These are phyloP conservation scores for Subanguina moxae DNA, from an alignment of 1,140 invertebrate species.

Conservation along the genomic window DNA sequence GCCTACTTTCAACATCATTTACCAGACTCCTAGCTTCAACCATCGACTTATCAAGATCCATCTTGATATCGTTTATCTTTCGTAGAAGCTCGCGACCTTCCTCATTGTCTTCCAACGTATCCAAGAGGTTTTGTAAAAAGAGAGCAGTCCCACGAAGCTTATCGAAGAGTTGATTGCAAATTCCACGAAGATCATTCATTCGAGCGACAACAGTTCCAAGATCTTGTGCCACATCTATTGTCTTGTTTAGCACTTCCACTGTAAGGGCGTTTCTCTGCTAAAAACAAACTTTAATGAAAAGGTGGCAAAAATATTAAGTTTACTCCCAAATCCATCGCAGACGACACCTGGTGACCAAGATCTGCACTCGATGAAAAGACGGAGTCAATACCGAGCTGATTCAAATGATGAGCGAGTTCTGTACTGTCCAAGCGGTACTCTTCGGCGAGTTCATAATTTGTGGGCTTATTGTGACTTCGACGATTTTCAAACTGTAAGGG, in stretches of 20 bases:
- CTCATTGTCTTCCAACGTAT: background rate
- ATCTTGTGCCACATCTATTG: background rate
- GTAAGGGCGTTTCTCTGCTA: background rate
- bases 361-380: background rate
- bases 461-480: background rate
- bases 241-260: constrained; percentile 1
- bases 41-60: constrained; percentile 1
- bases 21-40: background rate
- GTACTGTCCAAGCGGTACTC: background rate
- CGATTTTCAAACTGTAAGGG: background rate
- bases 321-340: background rate
- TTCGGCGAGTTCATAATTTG: background rate
- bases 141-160: background rate
- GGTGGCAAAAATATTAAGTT: background rate
- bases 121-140: background rate
- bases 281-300: background rate
- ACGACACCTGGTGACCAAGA: background rate
- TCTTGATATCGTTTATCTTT: constrained; percentile 3
- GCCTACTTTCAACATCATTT: background rate
- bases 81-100: constrained; percentile 5
- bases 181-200: background rate
- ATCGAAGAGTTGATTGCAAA: background rate
- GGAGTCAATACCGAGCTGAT: background rate
- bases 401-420: background rate
- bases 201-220: background rate